Conservation (phyloP, 2,113 vertebrate genomes). For the Cacatua alba region DNA sequence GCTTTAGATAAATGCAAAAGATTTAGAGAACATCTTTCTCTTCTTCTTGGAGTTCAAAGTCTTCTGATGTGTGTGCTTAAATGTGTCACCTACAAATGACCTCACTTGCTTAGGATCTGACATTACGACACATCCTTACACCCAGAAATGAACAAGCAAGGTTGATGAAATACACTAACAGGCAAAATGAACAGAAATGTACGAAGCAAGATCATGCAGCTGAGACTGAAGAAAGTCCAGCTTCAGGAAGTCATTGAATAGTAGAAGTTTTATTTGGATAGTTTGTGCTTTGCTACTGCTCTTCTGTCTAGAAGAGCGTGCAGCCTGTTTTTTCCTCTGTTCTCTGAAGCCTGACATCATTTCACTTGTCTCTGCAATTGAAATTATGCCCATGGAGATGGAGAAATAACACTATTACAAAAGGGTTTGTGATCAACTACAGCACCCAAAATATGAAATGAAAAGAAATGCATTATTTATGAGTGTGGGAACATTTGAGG, state of each 20-base stretch:
- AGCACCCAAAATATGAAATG: not conserved
- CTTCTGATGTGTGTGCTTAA: not conserved
- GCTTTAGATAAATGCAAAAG: not conserved
- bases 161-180: too few relatives aligned
- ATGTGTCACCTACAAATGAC: not conserved
- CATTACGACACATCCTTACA: not conserved
- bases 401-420: not conserved
- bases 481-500: not conserved
- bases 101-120: not conserved
- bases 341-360: not conserved
- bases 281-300: not conserved
- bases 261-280: not conserved
- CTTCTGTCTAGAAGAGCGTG: not conserved
- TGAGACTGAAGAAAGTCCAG: not conserved
- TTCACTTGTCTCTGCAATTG: not conserved
- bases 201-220: not conserved
- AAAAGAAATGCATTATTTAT: constrained; percentile 2
- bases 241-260: not conserved
- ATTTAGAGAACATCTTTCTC: not conserved
- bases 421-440: not conserved
- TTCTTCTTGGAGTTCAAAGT: not conserved
- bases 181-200: too few relatives aligned
- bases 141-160: not conserved
- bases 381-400: not conserved
- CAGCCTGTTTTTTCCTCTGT: not conserved